Percentiles rank a stretch among this genome's conserved stretches.
Conservation (phyloP, 2,113 vertebrate genomes). For the Willisornis vidua region DNA sequence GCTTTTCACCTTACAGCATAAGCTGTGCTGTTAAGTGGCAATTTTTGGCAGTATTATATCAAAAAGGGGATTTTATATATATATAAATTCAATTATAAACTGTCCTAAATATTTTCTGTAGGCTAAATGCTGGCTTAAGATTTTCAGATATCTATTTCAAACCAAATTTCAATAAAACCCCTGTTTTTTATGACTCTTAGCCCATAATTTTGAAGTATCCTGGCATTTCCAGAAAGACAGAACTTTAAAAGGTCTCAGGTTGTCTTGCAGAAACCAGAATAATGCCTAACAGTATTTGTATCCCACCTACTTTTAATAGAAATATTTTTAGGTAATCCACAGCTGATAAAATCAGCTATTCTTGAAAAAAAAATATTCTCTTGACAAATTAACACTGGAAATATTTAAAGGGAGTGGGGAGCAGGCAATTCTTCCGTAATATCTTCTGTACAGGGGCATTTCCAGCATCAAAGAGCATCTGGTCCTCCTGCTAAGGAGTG, state of each 20-base stretch:
- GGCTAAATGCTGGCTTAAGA: background rate
- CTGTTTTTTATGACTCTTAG: conserved; percentile 24
- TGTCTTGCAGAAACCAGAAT: background rate
- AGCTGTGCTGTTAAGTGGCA: background rate
- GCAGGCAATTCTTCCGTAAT: background rate
- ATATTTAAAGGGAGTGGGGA: background rate
- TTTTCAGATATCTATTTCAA: background rate
- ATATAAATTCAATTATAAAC: background rate
- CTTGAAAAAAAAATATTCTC: background rate
- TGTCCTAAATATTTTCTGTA: background rate
- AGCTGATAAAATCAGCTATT: background rate
- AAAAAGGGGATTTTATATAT: background rate
- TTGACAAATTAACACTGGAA: background rate
- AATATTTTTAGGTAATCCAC: background rate
- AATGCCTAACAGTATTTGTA: background rate
- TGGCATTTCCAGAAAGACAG: conserved; percentile 18
- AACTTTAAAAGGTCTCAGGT: background rate
- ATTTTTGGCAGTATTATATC: background rate
- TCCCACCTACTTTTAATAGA: background rate
- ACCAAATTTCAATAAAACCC: background rate
- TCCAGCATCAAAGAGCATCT: background rate
- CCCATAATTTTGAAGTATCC: conserved; percentile 12
- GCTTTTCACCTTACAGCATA: background rate
- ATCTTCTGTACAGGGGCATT: background rate
- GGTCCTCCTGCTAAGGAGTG: background rate